phyloP scores from a whole-genome alignment of 2,797 vertebrate genomes.

The Acanthiza pusilla region DNA sequence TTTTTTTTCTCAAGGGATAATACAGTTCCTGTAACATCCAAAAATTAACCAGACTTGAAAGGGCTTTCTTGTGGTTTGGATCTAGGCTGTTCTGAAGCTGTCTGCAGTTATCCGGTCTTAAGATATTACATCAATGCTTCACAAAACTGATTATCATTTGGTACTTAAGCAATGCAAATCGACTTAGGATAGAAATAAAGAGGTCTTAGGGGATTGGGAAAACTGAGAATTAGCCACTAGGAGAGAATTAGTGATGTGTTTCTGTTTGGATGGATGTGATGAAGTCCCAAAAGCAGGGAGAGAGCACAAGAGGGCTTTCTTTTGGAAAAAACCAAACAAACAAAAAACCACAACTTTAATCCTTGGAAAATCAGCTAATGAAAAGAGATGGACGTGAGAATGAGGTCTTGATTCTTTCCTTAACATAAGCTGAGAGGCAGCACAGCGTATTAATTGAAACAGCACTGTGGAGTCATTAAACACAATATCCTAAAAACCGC shows the following conservation, averaged over 20 bases:
- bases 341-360: background rate
- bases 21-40: background rate
- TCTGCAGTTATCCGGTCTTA: background rate
- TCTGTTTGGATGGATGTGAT: background rate
- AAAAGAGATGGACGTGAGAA: background rate
- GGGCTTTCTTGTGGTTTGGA: background rate
- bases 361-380: conserved; percentile 25
- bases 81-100: background rate
- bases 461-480: background rate
- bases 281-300: background rate
- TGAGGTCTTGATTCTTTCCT: background rate
- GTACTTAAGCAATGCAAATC: conserved; percentile 34
- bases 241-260: conserved; percentile 21
- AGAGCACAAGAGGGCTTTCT: conserved; percentile 1
- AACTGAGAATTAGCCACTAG: background rate
- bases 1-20: background rate
- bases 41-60: background rate
- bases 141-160: conserved; percentile 38
- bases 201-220: conserved; percentile 27
- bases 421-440: background rate
- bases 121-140: conserved; percentile 3
- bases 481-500: background rate
- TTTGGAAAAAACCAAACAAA: background rate
- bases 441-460: background rate
- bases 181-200: conserved; percentile 38